phyloP scores from a whole-genome alignment of 2,113 vertebrate genomes.

The Dermatemys mawii region DNA sequence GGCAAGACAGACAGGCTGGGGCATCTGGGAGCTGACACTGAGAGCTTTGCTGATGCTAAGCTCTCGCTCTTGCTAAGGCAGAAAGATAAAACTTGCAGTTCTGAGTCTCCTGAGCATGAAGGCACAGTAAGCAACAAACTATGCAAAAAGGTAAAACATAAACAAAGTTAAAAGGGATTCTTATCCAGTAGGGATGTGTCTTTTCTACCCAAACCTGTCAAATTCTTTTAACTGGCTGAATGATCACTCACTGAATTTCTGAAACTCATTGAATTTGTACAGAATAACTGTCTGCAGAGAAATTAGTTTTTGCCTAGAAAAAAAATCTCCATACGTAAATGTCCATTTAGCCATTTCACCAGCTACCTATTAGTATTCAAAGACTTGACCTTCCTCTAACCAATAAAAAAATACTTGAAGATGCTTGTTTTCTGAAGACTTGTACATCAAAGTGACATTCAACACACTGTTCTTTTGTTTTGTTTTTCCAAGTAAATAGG shows the following conservation, averaged over 20 bases:
- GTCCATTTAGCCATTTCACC: neutral
- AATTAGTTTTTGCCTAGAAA: neutral
- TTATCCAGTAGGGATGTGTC: neutral
- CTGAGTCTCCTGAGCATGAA: neutral
- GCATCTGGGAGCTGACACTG: neutral
- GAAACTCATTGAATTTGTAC: neutral
- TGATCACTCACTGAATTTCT: neutral
- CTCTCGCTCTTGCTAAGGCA: neutral
- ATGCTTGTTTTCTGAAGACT: neutral
- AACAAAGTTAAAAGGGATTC: neutral
- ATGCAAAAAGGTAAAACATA: neutral
- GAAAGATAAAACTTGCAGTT: neutral
- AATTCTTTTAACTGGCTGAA: conserved; percentile 24
- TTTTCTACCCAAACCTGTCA: neutral
- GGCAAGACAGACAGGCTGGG: neutral
- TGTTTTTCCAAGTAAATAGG: neutral
- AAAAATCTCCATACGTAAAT: neutral
- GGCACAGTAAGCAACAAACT: neutral
- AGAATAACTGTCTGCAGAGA: neutral
- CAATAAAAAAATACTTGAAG: fast-evolving
- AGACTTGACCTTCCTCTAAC: neutral
- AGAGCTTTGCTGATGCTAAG: neutral
- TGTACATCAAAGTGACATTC: neutral
- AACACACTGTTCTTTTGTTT: neutral
- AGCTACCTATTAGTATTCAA: neutral